Evolutionary conservation across 2,113 vertebrate species (phyloP).

Genomic region (Pteronura brasiliensis): DNA sequence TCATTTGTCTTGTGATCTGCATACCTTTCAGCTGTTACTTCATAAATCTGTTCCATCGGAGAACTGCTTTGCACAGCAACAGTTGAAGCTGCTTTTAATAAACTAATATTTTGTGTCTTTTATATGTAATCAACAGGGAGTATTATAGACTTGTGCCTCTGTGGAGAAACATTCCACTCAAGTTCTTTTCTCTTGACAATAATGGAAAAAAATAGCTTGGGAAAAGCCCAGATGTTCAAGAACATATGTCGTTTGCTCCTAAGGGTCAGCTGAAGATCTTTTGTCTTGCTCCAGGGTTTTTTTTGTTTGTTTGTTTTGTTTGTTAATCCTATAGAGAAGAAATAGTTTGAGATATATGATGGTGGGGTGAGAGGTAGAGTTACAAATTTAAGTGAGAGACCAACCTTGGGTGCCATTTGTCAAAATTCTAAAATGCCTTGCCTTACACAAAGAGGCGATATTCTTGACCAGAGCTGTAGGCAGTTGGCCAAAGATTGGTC

Average conservation of each 20-base stretch:
- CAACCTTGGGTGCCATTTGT: conserved; percentile 8
- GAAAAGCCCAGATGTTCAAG: conserved; percentile 74
- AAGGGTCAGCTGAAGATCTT: conserved; percentile 66
- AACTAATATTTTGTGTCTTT: conserved; percentile 80
- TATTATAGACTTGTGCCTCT: conserved; percentile 76
- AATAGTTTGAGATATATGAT: conserved; percentile 48
- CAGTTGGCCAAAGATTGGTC: neutral
- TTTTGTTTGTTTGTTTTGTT: neutral
- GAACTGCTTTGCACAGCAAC: conserved; percentile 69
- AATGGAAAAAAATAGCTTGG: conserved; percentile 57
- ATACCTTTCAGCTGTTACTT: conserved; percentile 77
- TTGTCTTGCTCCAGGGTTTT: conserved; percentile 46
- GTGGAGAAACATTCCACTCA: conserved; percentile 74
- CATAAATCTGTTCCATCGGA: conserved; percentile 75
- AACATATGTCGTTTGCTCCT: conserved; percentile 71
- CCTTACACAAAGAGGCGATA: neutral
- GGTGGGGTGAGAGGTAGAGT: neutral
- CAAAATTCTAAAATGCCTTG: neutral
- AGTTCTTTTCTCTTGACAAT: conserved; percentile 75
- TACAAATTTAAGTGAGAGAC: conserved; percentile 41
- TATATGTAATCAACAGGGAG: conserved; percentile 77
- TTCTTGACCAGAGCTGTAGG: neutral
- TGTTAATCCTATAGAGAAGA: conserved; percentile 54
- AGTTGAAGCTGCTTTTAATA: conserved; percentile 78
- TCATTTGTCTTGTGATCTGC: conserved; percentile 79